These are phyloP conservation scores for Cirrhinus mrigala DNA, from an alignment of 2,797 vertebrate genomes.

Conservation along the genomic window DNA sequence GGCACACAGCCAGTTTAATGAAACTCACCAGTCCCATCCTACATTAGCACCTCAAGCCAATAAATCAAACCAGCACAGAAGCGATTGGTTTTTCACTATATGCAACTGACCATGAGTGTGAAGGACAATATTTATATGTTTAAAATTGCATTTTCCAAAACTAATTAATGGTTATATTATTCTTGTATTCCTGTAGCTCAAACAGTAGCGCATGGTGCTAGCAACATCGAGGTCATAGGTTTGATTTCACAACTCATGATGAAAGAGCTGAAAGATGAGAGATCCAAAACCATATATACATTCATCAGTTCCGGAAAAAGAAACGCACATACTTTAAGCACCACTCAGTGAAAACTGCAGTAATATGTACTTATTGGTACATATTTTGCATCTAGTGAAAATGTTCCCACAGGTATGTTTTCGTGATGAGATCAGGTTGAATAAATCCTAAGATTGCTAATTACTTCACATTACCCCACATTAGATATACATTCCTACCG, in stretches of 20 bases:
- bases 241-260: not conserved
- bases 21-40: conserved; percentile 63
- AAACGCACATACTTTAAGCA: too few relatives aligned
- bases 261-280: too few relatives aligned
- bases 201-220: not conserved
- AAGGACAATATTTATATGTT: not conserved
- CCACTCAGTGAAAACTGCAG: too few relatives aligned
- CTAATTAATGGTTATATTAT: not conserved
- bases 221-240: not conserved
- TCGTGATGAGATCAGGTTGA: too few relatives aligned
- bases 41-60: conserved; percentile 65
- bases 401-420: too few relatives aligned
- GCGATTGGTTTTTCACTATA: not conserved
- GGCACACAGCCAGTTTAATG: conserved; percentile 74
- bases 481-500: too few relatives aligned
- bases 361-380: too few relatives aligned
- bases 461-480: too few relatives aligned
- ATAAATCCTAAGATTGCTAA: too few relatives aligned
- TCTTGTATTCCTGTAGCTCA: not conserved
- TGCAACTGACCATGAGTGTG: not conserved
- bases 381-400: too few relatives aligned
- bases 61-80: conserved; percentile 64
- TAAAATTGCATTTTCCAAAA: not conserved
- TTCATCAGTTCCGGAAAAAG: too few relatives aligned
- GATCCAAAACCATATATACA: too few relatives aligned